Evolutionary conservation across 2,888 invertebrate species (phyloP), one percentile per base, ranked within the genome.

Genomic region (Drosophila trichaetosa): DNA sequence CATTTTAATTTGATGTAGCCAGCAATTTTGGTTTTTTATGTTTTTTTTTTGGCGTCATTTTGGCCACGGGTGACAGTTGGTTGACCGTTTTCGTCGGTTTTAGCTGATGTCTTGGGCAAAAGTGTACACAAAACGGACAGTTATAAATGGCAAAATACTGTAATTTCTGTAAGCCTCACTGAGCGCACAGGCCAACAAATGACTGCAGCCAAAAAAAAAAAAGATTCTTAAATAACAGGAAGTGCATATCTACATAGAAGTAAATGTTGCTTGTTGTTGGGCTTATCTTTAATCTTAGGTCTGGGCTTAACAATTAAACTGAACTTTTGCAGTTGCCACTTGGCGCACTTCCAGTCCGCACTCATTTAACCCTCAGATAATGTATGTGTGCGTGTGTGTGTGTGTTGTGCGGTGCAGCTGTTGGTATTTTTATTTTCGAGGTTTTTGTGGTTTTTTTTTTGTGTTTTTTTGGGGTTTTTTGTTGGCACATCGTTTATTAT

Each of bases 401-500:
- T 54, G 53, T 74, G 42, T 67, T 65, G 66, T 78, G 76, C 53
- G 72, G 72, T 80, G 69, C 82, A 79, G 82, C 71, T 84, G 73
- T 76, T 79, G 70, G 72, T 69, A 51, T 58, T 71, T 62, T 59
- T 78, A 57, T 53, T 62, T 62, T 66, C 51, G 65, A 56, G 76
- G 76, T 64, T 77, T 74, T 62, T 58, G 90, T 82, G 91, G 91
- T 83, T 91, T 90, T 88, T 18, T n/a, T n/a, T 54, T 36, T n/a
- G 8, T 24, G 7, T 83, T 91, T 90, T 89, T 77, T 84, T 18
- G 49, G 33, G 40, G 18, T n/a, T 33, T 38, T 33, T 79, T 85
- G 57, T 68, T 57, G 76, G 87, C 92, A 92, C 92, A 90, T 90
- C 91, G 91, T 92, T 92, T 91, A 91, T 91, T 92, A 92, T 91